A percentile compares a stretch with the other conserved stretches of the same genome.
Conservation (phyloP, 2,888 invertebrate species). For the Lysandra bellargus region DNA sequence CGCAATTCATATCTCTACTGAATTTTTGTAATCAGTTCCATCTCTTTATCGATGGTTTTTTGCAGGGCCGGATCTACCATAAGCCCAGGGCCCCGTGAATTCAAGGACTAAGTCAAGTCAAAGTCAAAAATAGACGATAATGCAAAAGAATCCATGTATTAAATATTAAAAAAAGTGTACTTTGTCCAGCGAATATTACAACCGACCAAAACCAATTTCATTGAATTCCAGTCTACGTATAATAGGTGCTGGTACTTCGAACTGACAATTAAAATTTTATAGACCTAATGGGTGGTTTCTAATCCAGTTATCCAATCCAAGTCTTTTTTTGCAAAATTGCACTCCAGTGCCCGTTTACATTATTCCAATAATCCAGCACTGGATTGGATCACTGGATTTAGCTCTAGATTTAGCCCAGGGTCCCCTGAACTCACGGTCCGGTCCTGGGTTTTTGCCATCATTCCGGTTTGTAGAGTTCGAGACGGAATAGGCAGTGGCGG, state of each 20-base stretch:
- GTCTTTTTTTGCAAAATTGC: too few relatives aligned
- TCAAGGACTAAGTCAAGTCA: background rate
- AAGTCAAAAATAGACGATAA: background rate
- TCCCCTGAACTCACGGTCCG: background rate
- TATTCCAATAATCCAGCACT: too few relatives aligned
- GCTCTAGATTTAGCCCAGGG: background rate
- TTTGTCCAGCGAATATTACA: background rate
- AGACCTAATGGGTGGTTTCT: too few relatives aligned
- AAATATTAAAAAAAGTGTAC: background rate
- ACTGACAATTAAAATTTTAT: too few relatives aligned
- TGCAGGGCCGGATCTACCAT: background rate
- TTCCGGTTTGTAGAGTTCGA: conserved; percentile 6
- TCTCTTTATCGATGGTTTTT: conserved; percentile 1
- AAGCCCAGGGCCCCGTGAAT: background rate
- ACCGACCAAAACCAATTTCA: too few relatives aligned
- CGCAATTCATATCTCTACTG: conserved; percentile 35
- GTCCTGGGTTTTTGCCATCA: conserved; percentile 13
- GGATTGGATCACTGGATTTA: too few relatives aligned
- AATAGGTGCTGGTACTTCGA: too few relatives aligned
- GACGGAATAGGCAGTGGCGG: conserved; percentile 8
- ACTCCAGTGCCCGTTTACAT: too few relatives aligned
- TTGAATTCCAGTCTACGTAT: too few relatives aligned
- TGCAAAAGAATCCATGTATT: too few relatives aligned
- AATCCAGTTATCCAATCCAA: too few relatives aligned
- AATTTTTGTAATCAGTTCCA: conserved; percentile 23